Conservation (phyloP, 2,113 vertebrate species). For the Macquaria ambigua region DNA sequence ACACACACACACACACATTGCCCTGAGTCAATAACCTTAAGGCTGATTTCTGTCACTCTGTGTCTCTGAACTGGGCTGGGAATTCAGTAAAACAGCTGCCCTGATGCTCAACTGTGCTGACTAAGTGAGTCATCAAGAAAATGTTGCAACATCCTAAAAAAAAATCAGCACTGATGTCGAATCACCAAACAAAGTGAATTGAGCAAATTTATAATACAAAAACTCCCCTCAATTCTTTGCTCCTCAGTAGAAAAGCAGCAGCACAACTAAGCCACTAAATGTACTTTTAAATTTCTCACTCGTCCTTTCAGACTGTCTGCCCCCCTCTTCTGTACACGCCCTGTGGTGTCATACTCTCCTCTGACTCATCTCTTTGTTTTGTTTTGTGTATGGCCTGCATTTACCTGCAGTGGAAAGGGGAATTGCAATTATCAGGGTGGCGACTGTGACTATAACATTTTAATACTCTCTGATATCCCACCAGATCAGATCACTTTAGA, state of each 20-base stretch:
- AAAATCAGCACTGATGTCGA: background rate
- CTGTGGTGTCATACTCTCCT: constrained; percentile 30
- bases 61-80: constrained; percentile 4
- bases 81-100: constrained; percentile 30
- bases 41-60: constrained; percentile 15
- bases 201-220: background rate
- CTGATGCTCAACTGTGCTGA: background rate
- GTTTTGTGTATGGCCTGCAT: constrained; percentile 4
- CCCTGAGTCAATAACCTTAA: constrained; percentile 22
- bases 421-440: constrained; percentile 54
- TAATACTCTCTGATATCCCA: constrained; percentile 26
- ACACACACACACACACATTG: constrained; percentile 19
- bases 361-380: constrained; percentile 77
- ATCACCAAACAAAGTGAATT: background rate
- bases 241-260: background rate
- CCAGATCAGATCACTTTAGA: constrained; percentile 24
- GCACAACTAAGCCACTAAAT: background rate
- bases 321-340: constrained; percentile 52
- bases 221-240: background rate
- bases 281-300: background rate
- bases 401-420: background rate
- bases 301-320: background rate
- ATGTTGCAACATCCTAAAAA: constrained; percentile 32
- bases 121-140: constrained; percentile 15
- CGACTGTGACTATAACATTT: constrained; percentile 25